Evolutionary conservation across 2,888 invertebrate species (phyloP).

Genomic region (Morinoia aosen): DNA sequence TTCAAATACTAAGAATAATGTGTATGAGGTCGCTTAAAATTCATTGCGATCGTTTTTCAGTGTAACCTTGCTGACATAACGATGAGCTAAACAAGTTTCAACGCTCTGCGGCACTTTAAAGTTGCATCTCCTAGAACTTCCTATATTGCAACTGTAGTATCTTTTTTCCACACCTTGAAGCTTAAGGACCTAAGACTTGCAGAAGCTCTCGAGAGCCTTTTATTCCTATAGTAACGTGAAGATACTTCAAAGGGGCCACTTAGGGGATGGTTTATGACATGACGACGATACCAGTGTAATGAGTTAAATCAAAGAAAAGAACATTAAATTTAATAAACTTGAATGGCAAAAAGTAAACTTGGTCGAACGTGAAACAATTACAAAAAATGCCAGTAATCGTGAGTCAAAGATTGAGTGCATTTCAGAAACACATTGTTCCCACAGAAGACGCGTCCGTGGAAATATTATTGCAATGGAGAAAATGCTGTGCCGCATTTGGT

Average conservation of each 20-base stretch:
- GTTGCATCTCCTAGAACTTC: not conserved
- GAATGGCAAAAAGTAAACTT: no score
- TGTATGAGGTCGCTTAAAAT: not conserved
- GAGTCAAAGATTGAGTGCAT: no score
- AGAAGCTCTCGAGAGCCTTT: not conserved
- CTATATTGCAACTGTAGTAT: not conserved
- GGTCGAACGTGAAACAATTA: no score
- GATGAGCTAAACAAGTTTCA: not conserved
- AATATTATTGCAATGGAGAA: not conserved
- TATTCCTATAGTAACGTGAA: not conserved
- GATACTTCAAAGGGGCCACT: not conserved
- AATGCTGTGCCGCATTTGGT: not conserved
- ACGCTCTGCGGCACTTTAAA: not conserved
- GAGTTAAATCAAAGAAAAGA: no score
- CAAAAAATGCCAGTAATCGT: no score
- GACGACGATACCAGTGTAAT: no score
- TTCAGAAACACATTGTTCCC: no score
- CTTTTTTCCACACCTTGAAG: not conserved
- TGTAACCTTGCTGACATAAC: not conserved
- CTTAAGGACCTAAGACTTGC: not conserved
- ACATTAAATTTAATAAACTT: no score
- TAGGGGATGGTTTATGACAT: not conserved
- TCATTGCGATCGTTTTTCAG: not conserved
- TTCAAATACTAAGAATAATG: not conserved
- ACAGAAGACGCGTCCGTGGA: no score